phyloP scores from a whole-genome alignment of 2,888 invertebrate genomes.

The Diogma glabrata region DNA sequence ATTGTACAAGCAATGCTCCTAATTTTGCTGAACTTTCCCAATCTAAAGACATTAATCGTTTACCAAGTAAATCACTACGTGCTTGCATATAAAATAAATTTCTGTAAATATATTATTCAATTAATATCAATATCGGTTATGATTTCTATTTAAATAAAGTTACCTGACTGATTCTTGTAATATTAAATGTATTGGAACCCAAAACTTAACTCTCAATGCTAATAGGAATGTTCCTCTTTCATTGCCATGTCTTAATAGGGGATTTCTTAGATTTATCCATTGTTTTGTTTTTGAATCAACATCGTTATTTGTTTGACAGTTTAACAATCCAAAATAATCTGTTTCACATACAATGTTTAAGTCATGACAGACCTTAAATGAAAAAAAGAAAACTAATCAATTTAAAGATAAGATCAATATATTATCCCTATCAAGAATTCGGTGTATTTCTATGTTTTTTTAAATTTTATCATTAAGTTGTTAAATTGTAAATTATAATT shows the following conservation, averaged over 20 bases:
- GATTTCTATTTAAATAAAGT: not conserved
- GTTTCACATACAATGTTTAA: constrained; percentile 73
- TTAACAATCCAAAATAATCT: constrained; percentile 79
- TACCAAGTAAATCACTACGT: constrained; percentile 61
- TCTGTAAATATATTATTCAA: constrained; percentile 36
- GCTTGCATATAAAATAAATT: constrained; percentile 78
- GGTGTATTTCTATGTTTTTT: too few species aligned
- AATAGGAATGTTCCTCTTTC: constrained; percentile 30
- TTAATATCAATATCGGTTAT: constrained; percentile 12
- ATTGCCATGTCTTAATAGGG: constrained; percentile 38
- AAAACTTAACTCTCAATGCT: constrained; percentile 63
- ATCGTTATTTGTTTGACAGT: constrained; percentile 28
- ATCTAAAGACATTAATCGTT: constrained; percentile 56
- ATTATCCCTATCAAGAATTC: too few species aligned
- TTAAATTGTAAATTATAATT: too few species aligned
- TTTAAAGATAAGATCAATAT: too few species aligned
- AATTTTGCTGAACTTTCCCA: constrained; percentile 57
- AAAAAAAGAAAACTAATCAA: constrained; percentile 19
- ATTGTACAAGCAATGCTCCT: constrained; percentile 64
- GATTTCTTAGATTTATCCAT: constrained; percentile 80
- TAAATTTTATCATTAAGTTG: too few species aligned
- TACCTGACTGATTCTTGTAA: constrained; percentile 68
- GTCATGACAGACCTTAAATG: constrained; percentile 65
- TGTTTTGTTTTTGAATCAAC: constrained; percentile 56
- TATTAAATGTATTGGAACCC: constrained; percentile 80